Percentiles rank a stretch among this genome's conserved stretches.
Evolutionary conservation across 2,797 vertebrate genomes (phyloP).

Genomic region (Alauda arvensis): DNA sequence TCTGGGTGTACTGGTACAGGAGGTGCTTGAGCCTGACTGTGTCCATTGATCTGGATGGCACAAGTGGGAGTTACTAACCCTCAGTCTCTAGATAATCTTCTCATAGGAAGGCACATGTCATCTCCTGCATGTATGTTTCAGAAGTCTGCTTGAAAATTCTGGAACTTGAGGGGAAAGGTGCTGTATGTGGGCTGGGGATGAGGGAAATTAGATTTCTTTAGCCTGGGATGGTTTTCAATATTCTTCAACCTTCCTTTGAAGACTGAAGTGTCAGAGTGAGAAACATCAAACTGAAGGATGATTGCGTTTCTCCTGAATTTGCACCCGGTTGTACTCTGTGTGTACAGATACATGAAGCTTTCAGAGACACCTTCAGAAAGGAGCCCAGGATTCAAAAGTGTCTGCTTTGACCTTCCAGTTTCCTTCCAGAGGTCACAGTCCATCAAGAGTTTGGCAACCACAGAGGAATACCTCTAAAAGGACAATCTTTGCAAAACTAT

Average conservation of each 20-base stretch:
- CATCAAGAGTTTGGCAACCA: not conserved
- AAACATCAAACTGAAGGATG: not conserved
- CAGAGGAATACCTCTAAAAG: not conserved
- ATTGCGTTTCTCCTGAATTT: not conserved
- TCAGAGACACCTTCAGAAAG: not conserved
- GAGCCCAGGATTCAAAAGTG: not conserved
- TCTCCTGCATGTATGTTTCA: too few relatives aligned
- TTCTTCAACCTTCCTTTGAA: not conserved
- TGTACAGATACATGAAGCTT: not conserved
- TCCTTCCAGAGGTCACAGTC: not conserved
- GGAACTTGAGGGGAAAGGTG: not conserved
- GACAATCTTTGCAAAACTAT: not conserved
- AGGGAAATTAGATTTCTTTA: not conserved
- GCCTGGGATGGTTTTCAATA: not conserved
- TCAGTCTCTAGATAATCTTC: rapidly evolving
- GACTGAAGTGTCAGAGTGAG: not conserved
- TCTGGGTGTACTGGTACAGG: not conserved
- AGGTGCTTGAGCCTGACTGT: not conserved
- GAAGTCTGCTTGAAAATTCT: not conserved
- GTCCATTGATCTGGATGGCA: not conserved
- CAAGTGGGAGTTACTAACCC: not conserved
- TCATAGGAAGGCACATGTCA: not conserved
- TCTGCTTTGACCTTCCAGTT: not conserved
- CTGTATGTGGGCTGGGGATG: not conserved
- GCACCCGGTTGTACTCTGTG: not conserved